Evolutionary conservation across 2,888 invertebrate species (phyloP), one percentile per base, ranked within the genome.

Genomic region (Drosophila monieri): DNA sequence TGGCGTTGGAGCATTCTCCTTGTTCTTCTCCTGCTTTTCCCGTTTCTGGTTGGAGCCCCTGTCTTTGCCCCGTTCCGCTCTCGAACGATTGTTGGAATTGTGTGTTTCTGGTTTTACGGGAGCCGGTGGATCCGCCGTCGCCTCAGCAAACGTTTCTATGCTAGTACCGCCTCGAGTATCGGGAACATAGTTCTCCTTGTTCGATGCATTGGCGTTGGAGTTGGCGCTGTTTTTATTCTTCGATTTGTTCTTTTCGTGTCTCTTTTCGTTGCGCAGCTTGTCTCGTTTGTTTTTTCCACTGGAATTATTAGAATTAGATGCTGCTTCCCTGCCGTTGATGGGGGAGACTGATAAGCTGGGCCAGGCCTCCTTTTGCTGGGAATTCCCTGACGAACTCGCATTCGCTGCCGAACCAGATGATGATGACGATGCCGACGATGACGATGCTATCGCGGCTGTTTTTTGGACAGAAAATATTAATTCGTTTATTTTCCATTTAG

Each of bases 351-450:
- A 93, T 87, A 94, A 93, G 79, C 94, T 94, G 52, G 95, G 95
- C 95, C 95, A 95, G 74, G 95, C 95, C 89, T 95, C 96, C 92
- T 95, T 95, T 80, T 91, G 92, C 58, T 89, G 88, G 9, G 55
- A 48, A 59, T 64, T 73, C 10, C 41, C 61, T 21, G 37, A 48
- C 0, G 80, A 25, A 48, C 23, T 54, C 14, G 47, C 52, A 46
- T 67, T 77, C 39, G 76, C 57, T 44, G 73, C 64, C 2, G 77
- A 57, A 41, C 66, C 70, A 6, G 84, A 74, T 4, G 79, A 75
- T 6, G 69, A 57, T 32, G 85, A 76, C 41, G 79, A 67, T 15
- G 75, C 76, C 27, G 80, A 67, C 21, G 76, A 77, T 5, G 79
- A 73, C 18, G 80, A 73, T n/a, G 86, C 75, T 59, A 76, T 78